Conservation (phyloP, 2,113 vertebrate genomes). For the Donacobius atricapilla region DNA sequence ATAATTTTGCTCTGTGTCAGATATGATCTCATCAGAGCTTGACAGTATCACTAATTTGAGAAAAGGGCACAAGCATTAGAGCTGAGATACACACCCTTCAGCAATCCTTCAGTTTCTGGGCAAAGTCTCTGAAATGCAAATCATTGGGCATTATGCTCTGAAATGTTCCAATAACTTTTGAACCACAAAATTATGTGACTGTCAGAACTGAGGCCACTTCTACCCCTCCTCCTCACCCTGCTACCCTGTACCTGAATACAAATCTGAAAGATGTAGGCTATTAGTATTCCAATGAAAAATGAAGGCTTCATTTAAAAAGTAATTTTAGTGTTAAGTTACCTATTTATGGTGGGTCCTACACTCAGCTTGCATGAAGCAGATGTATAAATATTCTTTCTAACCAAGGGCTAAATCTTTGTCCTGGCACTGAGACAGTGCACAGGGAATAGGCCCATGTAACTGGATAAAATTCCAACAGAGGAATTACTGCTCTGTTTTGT, state of each 20-base stretch:
- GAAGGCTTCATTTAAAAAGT: background rate
- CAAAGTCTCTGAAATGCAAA: conserved; percentile 40
- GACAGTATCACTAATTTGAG: conserved; percentile 27
- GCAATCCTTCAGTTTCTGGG: background rate
- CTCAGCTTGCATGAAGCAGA: background rate
- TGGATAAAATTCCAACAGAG: background rate
- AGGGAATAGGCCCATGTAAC: background rate
- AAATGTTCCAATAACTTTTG: conserved; percentile 41
- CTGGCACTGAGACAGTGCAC: background rate
- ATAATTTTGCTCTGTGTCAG: conserved; percentile 32
- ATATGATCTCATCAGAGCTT: conserved; percentile 34
- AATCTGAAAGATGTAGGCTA: background rate
- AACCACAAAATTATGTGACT: conserved; percentile 17
- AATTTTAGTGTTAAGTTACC: conserved; percentile 12
- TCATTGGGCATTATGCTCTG: conserved; percentile 15
- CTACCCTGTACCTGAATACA: background rate
- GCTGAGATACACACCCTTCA: background rate
- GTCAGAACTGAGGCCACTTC: conserved; percentile 1
- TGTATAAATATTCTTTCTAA: conserved; percentile 3
- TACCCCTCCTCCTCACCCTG: background rate
- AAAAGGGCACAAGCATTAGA: conserved; percentile 37
- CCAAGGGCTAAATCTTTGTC: background rate
- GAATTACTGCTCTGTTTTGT: background rate
- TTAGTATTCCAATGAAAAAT: conserved; percentile 21
- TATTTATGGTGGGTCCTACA: background rate